These are phyloP conservation scores for Psilanteris sp. DNA, from an alignment of 1,140 invertebrate genomes.

Conservation along the genomic window DNA sequence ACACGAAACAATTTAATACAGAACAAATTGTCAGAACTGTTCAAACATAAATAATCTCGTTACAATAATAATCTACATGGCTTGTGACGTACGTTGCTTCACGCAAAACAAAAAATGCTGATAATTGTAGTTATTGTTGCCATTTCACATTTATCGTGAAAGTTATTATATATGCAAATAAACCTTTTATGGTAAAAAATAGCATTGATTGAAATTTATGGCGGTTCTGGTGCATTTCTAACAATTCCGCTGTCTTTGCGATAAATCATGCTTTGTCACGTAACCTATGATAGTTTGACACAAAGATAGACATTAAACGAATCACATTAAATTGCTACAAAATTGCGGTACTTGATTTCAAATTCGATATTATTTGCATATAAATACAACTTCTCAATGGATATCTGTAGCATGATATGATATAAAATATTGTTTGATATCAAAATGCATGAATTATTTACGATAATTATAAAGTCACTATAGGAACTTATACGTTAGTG, in stretches of 20 bases:
- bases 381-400: slow-evolving; percentile 11
- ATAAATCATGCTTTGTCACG: slow-evolving; percentile 54
- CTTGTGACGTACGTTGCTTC: no score
- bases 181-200: slow-evolving; percentile 23
- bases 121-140: slow-evolving; percentile 6
- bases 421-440: slow-evolving; percentile 15
- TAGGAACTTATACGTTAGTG: background rate
- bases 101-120: no score
- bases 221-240: slow-evolving; percentile 18
- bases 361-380: slow-evolving; percentile 41
- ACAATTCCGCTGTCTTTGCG: slow-evolving; percentile 14
- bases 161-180: background rate
- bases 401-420: background rate
- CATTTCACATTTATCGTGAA: background rate
- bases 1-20: no score
- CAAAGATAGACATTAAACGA: slow-evolving; percentile 41
- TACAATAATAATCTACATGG: no score
- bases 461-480: slow-evolving; percentile 20
- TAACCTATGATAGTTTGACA: slow-evolving; percentile 29
- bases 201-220: slow-evolving; percentile 47
- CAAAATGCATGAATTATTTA: slow-evolving; percentile 14
- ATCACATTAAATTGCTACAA: slow-evolving; percentile 33
- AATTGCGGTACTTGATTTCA: slow-evolving; percentile 25
- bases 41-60: no score
- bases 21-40: no score